Base-by-base conservation (phyloP, 2,888 invertebrate genomes). In the Drosophila atroscutellata region DNA sequence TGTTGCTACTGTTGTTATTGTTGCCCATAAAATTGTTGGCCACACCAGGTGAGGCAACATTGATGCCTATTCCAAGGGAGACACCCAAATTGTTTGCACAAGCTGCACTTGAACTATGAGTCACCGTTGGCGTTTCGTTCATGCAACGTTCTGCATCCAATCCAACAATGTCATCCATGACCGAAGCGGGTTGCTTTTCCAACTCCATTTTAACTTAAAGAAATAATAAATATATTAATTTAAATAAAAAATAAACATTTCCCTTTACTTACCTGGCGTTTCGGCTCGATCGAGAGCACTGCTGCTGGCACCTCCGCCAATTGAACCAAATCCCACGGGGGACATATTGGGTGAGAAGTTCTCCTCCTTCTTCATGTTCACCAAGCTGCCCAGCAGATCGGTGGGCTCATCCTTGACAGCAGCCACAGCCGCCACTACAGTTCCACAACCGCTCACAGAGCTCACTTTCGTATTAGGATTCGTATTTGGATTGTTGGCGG, bases 271-370 rank as follows among this genome's bases (percentile, higher is more conserved):
- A 88, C 84, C 77, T 15, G 85, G 70, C 7, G 81, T 79, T 6
- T 62, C 72, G 2, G 79, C 64, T 63, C 72, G 68, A 50, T 91
- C 91, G 15, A 58, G 47, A 49, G n/a, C 55, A 49, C 5, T 72
- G 52, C 30, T 77, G 9, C 60, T 67, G 45, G 72, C 30, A 24
- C 72, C 42, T 36, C 62, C 72, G n/a, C 73, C 89, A 60, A 92
- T 84, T 5, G 92, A 83, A 18, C 91, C 91, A 73, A 92, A 92
- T 7, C 92, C 92, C 54, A 91, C 90, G 11, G 92, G 92, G 2
- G 92, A 92, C 86, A 92, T 89, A 34, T 84, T 90, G 30, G 91
- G 91, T 3, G 91, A 90, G 34, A 86, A 77, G 9, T 75, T 73
- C 54, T 92, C 92, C 60, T 92, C 92, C 42, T 92, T 92, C 60